Percentiles rank a stretch among this genome's conserved stretches.
phyloP scores from a whole-genome alignment of 2,113 vertebrate genomes.

The Epinephelus cyanopodus region DNA sequence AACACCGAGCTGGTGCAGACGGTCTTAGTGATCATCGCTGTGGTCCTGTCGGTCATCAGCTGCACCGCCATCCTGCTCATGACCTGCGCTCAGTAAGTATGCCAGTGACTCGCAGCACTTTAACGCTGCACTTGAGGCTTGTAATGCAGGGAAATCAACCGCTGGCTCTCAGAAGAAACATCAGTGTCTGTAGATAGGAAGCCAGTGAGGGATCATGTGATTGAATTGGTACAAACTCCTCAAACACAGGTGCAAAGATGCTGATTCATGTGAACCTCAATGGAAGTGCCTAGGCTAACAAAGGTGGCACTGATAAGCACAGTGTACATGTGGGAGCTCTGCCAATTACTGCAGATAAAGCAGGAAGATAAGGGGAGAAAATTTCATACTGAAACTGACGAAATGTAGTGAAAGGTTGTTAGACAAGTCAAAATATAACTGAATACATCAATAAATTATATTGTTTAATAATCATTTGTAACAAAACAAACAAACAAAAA shows the following conservation, averaged over 20 bases:
- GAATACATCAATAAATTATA: too few species aligned
- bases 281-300: not conserved
- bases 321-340: not conserved
- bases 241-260: not conserved
- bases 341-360: not conserved
- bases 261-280: not conserved
- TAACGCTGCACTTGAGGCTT: not conserved
- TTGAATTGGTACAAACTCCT: not conserved
- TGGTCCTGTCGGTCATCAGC: slow-evolving; percentile 85
- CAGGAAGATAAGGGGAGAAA: not conserved
- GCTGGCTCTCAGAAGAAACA: not conserved
- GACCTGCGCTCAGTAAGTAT: slow-evolving; percentile 85
- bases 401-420: not conserved
- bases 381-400: not conserved
- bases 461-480: not conserved
- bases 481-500: too few species aligned
- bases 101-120: not conserved
- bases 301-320: not conserved
- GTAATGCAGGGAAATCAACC: too few species aligned
- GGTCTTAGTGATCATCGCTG: slow-evolving; percentile 80
- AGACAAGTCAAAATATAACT: not conserved
- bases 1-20: slow-evolving; percentile 74
- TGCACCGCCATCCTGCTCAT: slow-evolving; percentile 83
- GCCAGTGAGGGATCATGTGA: not conserved
- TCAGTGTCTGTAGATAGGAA: not conserved